phyloP scores from a whole-genome alignment of 2,113 vertebrate genomes.

The Xiphophorus maculatus region DNA sequence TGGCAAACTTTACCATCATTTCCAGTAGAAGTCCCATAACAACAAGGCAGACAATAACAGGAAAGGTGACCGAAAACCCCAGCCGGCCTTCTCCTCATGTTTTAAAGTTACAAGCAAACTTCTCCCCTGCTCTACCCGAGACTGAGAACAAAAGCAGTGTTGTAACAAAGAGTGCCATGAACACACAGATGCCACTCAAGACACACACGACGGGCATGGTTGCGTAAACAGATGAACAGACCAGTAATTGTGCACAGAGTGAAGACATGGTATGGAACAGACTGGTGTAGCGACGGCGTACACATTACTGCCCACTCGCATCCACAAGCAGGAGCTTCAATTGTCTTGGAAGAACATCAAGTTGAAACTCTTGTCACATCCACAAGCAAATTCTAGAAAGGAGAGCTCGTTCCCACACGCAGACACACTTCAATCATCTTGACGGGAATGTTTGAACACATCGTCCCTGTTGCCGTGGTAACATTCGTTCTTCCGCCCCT shows the following conservation, averaged over 20 bases:
- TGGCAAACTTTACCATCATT: conserved; percentile 33
- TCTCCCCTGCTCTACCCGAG: not conserved
- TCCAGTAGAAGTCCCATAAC: conserved; percentile 26
- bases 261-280: conserved; percentile 14
- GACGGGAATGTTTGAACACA: conserved; percentile 61
- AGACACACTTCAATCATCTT: conserved; percentile 54
- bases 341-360: conserved; percentile 27
- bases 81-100: conserved; percentile 34
- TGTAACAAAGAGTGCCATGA: conserved; percentile 5
- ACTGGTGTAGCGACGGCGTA: not conserved
- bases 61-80: conserved; percentile 67
- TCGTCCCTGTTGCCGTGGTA: conserved; percentile 60
- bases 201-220: conserved; percentile 12
- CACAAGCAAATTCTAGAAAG: conserved; percentile 20
- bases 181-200: conserved; percentile 1
- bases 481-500: conserved; percentile 26
- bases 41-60: conserved; percentile 60
- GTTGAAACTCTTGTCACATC: conserved; percentile 24
- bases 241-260: not conserved
- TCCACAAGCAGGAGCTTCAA: conserved; percentile 26
- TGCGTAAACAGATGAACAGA: conserved; percentile 29
- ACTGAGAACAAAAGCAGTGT: conserved; percentile 15
- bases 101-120: conserved; percentile 2
- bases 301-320: conserved; percentile 2
- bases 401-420: conserved; percentile 37